Percentiles rank a stretch among this genome's conserved stretches.
Conservation (phyloP, 2,888 invertebrate species). For the Bruchidius siliquastri region DNA sequence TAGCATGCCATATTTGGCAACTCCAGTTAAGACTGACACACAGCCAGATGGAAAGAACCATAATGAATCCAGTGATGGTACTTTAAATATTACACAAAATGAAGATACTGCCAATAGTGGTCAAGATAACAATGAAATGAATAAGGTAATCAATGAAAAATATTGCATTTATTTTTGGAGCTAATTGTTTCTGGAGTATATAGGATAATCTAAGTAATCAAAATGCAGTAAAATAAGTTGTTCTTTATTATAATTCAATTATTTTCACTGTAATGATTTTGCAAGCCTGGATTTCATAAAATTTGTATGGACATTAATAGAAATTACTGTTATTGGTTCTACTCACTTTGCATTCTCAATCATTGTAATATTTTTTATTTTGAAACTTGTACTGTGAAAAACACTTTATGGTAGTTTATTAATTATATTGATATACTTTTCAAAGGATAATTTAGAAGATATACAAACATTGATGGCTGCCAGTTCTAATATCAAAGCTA, state of each 20-base stretch:
- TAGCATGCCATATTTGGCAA: slow-evolving; percentile 40
- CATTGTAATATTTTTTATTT: too few relatives aligned
- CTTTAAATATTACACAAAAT: not conserved
- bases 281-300: too few relatives aligned
- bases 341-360: too few relatives aligned
- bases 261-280: too few relatives aligned
- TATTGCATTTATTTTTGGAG: not conserved
- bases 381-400: too few relatives aligned
- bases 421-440: not conserved
- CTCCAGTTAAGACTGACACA: slow-evolving; percentile 28
- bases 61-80: not conserved
- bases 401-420: too few relatives aligned
- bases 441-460: slow-evolving; percentile 54
- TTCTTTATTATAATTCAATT: too few relatives aligned
- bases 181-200: too few relatives aligned
- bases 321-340: too few relatives aligned
- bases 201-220: too few relatives aligned
- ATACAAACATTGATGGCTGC: slow-evolving; percentile 57
- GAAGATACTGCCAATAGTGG: not conserved
- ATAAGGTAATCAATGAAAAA: not conserved
- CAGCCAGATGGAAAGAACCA: slow-evolving; percentile 7
- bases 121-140: not conserved
- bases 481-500: slow-evolving; percentile 47
- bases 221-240: too few relatives aligned
- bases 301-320: too few relatives aligned